A percentile compares a stretch with the other conserved stretches of the same genome.
phyloP scores from a whole-genome alignment of 1,140 invertebrate genomes.

The Hylaeus anthracinus region DNA sequence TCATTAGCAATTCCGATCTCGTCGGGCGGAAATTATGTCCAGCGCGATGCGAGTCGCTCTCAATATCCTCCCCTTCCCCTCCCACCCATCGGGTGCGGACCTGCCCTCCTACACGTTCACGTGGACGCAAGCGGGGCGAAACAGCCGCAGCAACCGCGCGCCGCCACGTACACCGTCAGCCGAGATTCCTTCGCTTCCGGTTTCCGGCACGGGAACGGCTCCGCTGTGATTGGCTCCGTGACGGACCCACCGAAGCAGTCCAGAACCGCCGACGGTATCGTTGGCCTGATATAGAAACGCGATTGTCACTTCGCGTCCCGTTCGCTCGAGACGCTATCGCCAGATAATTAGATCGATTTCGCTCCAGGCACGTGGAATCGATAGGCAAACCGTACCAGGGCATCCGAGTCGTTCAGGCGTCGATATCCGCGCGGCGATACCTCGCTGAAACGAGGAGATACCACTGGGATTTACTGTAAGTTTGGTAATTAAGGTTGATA shows the following conservation, averaged over 20 bases:
- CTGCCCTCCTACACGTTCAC: conserved; percentile 39
- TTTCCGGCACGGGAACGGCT: conserved; percentile 75
- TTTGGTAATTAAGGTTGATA: too few species aligned
- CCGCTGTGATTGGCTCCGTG: conserved; percentile 72
- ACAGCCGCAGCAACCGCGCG: conserved; percentile 26
- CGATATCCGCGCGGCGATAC: too few species aligned
- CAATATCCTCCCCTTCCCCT: conserved; percentile 76
- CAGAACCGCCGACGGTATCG: conserved; percentile 57
- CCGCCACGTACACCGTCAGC: conserved; percentile 59
- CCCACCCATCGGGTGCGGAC: not conserved
- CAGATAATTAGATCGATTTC: conserved; percentile 57
- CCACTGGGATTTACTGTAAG: too few species aligned
- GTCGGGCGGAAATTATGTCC: conserved; percentile 82
- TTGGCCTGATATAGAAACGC: conserved; percentile 62
- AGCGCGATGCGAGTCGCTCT: conserved; percentile 79
- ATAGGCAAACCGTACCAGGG: too few species aligned
- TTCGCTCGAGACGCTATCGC: conserved; percentile 32
- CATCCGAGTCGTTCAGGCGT: too few species aligned
- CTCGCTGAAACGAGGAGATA: too few species aligned
- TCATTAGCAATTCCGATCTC: conserved; percentile 82
- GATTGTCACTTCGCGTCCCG: conserved; percentile 55
- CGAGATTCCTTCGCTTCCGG: conserved; percentile 79
- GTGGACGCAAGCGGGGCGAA: conserved; percentile 25
- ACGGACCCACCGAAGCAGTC: conserved; percentile 57
- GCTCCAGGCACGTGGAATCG: too few species aligned